Evolutionary conservation across 35 echinoderm and acorn worm species (phyloP), one percentile per base, ranked within the genome.

Genomic region (Patiria miniata): DNA sequence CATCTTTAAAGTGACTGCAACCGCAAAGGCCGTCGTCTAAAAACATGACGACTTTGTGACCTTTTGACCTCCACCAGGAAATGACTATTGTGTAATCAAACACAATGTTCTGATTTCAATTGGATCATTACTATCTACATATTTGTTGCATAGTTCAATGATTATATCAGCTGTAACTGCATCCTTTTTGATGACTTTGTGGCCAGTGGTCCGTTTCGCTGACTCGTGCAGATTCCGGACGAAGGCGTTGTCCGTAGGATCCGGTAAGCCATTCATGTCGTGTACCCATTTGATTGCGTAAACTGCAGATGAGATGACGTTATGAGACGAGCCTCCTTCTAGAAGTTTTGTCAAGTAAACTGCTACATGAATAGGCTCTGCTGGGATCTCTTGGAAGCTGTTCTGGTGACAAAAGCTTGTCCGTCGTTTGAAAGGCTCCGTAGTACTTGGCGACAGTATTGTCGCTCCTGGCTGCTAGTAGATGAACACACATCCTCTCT

Each of bases 11-110:
- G 0, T 79, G 30, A 50, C 30, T 40, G 1, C 85, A 33, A 28
- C 58, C n/a, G n/a, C n/a, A 37, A 32, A 47, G 40, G 15, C 85
- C 85, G 34, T 87, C 85, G 54, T 87, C 83, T 0, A 85, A 23
- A 76, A 85, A 85, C 83, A 85, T 60, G 1, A 85, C 57, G 4
- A 61, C 59, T 26, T 65, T 65, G 39, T 65, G 15, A 0, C 55
- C 59, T 39, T 69, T 26, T 40, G 18, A 29, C 5, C 83, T 54
- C 83, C 83, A 85, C 30, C 73, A 39, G 40, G 19, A 8, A 1
- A 85, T n/a, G n/a, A n/a, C 47, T 5, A 83, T 54, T 15, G n/a
- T n/a, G n/a, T n/a, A n/a, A n/a, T n/a, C n/a, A n/a, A n/a, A n/a
- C n/a, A n/a, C n/a, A n/a, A n/a, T n/a, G n/a, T n/a, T n/a, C n/a